Base-by-base conservation (phyloP, 2,797 vertebrate species). In the Labroides dimidiatus region DNA sequence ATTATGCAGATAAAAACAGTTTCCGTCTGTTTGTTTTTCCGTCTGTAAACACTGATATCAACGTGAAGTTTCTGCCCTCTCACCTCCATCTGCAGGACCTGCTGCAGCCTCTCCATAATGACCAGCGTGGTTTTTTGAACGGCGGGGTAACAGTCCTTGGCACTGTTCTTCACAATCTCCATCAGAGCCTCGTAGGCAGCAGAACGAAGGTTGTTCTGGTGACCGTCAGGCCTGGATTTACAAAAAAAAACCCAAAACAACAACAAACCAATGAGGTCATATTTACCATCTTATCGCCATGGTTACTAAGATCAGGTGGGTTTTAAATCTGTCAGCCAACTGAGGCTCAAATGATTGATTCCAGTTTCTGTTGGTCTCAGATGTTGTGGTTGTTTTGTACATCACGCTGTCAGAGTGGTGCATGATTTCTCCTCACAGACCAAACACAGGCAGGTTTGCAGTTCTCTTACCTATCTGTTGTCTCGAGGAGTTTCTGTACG, bases 121-220 rank as follows among this genome's bases (percentile, higher is more conserved):
- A 99, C 98, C 84, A 99, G 90, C 0, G 97, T 99, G 19, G 97
- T 99, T 72, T 99, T 99, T 86, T 99, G 98, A n/a, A 99, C 98
- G 0, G 98, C 98, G 0, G 98, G 98, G 74, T 99, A 99, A 80
- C 98, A 99, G 78, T 99, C 98, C 90, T 99, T 99, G 36, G 97
- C 98, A 69, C 98, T 99, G 93, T 99, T 99, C 90, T 99, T 99
- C 64, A 99, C 98, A 0, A 99, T 99, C 92, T 99, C 98, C 98
- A 99, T 99, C 78, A 99, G 88, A 10, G 97, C 97, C 89, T 99
- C 98, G 23, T 99, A 99, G 0, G 98, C 98, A 0, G 98, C 96
- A 7, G 97, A 99, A 73, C 98, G 95, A 78, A 99, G 90, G 90
- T 99, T 99, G 90, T 99, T 99, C 93, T 99, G 98, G 87, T 99